Conservation (phyloP, 30 jellyfish, hydroid and myxozoan genomes). For the Hydractinia echinata region DNA sequence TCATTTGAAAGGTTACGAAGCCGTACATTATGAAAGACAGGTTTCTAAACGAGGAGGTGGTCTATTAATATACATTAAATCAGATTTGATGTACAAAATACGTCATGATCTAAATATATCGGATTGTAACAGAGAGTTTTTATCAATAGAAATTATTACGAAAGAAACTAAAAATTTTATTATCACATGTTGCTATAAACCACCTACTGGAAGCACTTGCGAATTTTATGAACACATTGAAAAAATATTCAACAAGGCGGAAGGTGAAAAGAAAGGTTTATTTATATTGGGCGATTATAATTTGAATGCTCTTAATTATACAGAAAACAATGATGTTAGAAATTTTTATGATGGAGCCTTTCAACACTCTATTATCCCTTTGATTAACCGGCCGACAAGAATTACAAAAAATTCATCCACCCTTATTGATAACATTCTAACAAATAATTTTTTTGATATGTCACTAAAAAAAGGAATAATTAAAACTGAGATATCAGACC, state of each 20-base stretch:
- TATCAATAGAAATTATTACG: slow-evolving; percentile 22
- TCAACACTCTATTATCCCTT: background rate
- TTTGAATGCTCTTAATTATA: background rate
- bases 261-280: background rate
- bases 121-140: no score
- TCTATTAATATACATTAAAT: no score
- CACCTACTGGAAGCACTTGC: slow-evolving; percentile 6
- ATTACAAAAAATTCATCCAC: background rate
- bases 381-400: background rate
- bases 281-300: background rate
- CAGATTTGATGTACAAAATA: no score
- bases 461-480: background rate
- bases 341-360: background rate
- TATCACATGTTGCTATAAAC: slow-evolving; percentile 22
- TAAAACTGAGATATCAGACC: background rate
- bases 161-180: slow-evolving; percentile 9
- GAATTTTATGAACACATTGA: background rate
- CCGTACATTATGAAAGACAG: background rate
- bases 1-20: background rate
- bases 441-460: background rate
- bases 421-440: background rate
- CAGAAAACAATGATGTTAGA: background rate
- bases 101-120: no score
- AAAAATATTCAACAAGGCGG: background rate
- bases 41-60: no score